Conservation (phyloP, 2,797 vertebrate genomes). For the Picus viridis region DNA sequence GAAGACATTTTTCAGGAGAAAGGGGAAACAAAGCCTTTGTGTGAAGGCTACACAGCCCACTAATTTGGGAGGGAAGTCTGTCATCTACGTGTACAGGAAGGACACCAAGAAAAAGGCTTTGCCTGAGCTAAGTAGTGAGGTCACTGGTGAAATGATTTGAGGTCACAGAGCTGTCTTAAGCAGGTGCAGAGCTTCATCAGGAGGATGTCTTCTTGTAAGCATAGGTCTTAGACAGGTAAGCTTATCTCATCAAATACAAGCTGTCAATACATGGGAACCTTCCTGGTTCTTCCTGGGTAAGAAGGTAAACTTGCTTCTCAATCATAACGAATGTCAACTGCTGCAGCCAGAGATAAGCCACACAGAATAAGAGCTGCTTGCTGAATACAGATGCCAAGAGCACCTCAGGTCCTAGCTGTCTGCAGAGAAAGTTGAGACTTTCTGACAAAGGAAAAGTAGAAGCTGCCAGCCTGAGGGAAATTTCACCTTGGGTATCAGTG, state of each 20-base stretch:
- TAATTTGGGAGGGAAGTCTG: background rate
- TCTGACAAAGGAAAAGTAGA: too few species aligned
- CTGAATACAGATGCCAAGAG: background rate
- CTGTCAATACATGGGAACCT: background rate
- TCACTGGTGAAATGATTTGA: background rate
- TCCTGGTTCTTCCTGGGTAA: background rate
- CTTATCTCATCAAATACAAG: background rate
- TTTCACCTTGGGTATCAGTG: too few species aligned
- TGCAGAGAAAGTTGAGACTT: too few species aligned
- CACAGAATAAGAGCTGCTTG: background rate
- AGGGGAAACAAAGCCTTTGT: background rate
- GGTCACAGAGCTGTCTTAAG: background rate
- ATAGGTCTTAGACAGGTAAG: background rate
- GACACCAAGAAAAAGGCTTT: background rate
- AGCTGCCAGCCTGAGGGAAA: too few species aligned
- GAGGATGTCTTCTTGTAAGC: fast-evolving
- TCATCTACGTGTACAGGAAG: background rate
- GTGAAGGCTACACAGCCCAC: background rate
- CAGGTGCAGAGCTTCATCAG: background rate
- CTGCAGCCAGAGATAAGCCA: background rate
- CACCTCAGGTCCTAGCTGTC: too few species aligned
- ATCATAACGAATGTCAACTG: background rate
- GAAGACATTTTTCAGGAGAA: background rate
- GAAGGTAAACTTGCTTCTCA: background rate
- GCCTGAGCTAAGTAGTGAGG: background rate